Conservation (phyloP, 2,113 vertebrate genomes). For the Sander vitreus region DNA sequence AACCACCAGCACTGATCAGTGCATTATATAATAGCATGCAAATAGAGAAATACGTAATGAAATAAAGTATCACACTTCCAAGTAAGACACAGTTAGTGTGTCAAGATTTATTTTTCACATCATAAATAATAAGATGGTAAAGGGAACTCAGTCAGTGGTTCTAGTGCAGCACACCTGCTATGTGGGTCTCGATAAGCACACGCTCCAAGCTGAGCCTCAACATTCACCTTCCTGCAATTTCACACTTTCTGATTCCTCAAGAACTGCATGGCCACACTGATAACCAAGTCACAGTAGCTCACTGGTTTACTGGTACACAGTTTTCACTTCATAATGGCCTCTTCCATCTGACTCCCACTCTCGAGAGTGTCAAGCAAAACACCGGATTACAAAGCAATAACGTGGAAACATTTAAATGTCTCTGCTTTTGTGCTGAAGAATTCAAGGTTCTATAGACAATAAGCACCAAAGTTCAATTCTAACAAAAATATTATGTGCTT, state of each 20-base stretch:
- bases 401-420: neutral
- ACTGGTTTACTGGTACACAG: conserved; percentile 55
- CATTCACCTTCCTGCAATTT: conserved; percentile 77
- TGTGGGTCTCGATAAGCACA: conserved; percentile 50
- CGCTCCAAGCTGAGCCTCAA: conserved; percentile 52
- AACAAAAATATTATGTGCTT: neutral
- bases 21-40: neutral
- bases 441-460: neutral
- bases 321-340: conserved; percentile 61
- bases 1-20: neutral
- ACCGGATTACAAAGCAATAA: conserved; percentile 15
- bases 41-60: conserved; percentile 15
- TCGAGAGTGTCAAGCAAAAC: conserved; percentile 39
- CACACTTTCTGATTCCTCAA: conserved; percentile 74
- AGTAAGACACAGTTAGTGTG: conserved; percentile 18
- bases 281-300: conserved; percentile 65
- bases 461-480: neutral
- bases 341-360: conserved; percentile 6
- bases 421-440: neutral
- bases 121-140: conserved; percentile 50
- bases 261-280: conserved; percentile 75
- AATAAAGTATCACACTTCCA: neutral
- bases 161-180: conserved; percentile 41
- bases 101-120: conserved; percentile 36
- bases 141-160: conserved; percentile 45